Evolutionary conservation across 1,140 invertebrate species (phyloP).

Genomic region (Ceratoteleas bidentatus): DNA sequence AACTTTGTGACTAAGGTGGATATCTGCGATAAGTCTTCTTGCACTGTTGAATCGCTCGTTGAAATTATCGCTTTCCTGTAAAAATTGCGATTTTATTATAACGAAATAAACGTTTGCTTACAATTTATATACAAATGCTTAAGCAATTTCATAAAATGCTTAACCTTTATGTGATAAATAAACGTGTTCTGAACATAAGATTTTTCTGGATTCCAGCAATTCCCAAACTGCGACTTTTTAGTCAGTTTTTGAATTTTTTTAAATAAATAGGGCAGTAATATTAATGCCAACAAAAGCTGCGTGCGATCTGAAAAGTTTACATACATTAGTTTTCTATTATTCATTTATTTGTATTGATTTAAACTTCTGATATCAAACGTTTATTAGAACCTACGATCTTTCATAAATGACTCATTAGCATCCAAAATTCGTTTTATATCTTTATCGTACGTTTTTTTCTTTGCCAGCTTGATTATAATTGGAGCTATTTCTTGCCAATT

Average conservation of each 20-base stretch:
- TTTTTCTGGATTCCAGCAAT: conserved; percentile 4
- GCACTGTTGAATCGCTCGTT: no score
- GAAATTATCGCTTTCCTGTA: no score
- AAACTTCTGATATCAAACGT: no score
- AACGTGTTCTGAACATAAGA: neutral
- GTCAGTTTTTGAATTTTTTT: conserved; percentile 22
- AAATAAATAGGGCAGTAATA: conserved; percentile 19
- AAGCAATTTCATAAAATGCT: neutral
- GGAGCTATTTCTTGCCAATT: conserved; percentile 11
- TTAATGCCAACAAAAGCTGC: neutral
- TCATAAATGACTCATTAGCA: neutral
- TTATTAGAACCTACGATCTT: conserved; percentile 5
- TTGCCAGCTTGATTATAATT: conserved; percentile 9
- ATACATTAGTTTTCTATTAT: no score
- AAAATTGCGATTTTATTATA: no score
- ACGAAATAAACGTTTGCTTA: no score
- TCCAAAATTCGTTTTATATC: conserved; percentile 6
- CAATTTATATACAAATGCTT: no score
- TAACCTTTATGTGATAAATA: conserved; percentile 24
- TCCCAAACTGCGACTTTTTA: conserved; percentile 4
- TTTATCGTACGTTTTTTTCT: conserved; percentile 9
- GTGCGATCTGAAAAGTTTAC: no score
- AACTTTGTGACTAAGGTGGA: no score
- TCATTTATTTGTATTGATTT: no score
- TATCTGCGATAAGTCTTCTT: no score